Percentiles rank a stretch among this genome's conserved stretches.
Evolutionary conservation across 2,888 invertebrate genomes (phyloP).

Genomic region (Chrysodeixis includens): DNA sequence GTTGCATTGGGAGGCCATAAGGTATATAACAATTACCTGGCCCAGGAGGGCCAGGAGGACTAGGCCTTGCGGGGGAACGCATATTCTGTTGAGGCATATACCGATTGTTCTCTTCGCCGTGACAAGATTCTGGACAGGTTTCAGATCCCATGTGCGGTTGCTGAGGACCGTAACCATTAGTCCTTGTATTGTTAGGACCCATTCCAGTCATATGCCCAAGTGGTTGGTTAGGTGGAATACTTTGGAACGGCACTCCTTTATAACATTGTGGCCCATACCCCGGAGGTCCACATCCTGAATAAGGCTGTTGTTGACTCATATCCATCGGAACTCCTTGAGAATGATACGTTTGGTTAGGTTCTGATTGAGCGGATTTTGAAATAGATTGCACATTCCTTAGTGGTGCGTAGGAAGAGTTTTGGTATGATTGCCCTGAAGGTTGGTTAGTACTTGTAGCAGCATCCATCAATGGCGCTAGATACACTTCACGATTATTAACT

Average conservation of each 20-base stretch:
- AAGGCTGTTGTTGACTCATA: slow-evolving; percentile 1
- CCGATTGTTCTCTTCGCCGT: background rate
- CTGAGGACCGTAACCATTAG: background rate
- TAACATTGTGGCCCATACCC: background rate
- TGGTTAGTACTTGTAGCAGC: slow-evolving; percentile 10
- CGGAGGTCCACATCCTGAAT: slow-evolving; percentile 9
- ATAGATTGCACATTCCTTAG: background rate
- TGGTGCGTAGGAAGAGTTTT: background rate
- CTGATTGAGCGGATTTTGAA: background rate
- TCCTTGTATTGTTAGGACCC: background rate
- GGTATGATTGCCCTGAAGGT: background rate
- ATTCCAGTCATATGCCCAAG: background rate
- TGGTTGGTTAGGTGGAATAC: background rate
- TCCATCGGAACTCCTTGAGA: slow-evolving; percentile 9
- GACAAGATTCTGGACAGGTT: background rate
- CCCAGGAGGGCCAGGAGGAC: background rate
- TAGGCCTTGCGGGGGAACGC: background rate
- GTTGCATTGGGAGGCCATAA: slow-evolving; percentile 2
- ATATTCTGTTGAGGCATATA: slow-evolving; percentile 3
- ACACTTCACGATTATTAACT: slow-evolving; percentile 30
- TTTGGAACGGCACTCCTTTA: background rate
- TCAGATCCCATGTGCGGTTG: background rate
- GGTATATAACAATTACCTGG: background rate
- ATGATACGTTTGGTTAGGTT: background rate
- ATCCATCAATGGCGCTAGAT: slow-evolving; percentile 38